Evolutionary conservation across 2,113 vertebrate species (phyloP).

Genomic region (Caretta caretta): DNA sequence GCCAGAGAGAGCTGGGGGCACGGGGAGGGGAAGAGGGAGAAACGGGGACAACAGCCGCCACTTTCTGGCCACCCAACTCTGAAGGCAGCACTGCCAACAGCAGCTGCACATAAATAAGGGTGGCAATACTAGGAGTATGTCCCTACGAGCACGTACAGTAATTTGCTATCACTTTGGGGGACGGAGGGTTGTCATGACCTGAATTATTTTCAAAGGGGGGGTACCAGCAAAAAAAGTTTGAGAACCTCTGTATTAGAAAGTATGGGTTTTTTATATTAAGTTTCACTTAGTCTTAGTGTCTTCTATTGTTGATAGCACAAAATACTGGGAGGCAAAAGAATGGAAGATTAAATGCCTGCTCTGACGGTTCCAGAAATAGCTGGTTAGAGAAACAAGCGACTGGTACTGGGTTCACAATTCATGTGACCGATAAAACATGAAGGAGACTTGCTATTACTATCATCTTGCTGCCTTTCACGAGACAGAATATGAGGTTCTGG

Average conservation of each 20-base stretch:
- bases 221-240: no score
- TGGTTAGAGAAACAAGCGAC: constrained; percentile 62
- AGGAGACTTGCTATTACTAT: constrained; percentile 69
- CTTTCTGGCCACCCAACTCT: no score
- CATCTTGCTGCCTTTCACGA: constrained; percentile 67
- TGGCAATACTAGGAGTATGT: no score
- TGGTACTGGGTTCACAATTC: constrained; percentile 11
- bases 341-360: constrained; percentile 25
- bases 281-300: not conserved
- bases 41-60: no score
- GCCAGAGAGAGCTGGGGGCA: no score
- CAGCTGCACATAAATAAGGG: no score
- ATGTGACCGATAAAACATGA: constrained; percentile 52
- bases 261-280: not conserved
- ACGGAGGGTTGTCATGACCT: no score
- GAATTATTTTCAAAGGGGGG: no score
- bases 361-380: not conserved
- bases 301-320: not conserved
- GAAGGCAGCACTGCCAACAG: no score
- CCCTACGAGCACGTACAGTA: no score
- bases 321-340: not conserved
- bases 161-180: no score
- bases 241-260: not conserved
- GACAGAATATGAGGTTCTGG: constrained; percentile 71
- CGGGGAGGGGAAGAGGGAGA: no score